A percentile compares a stretch with the other conserved stretches of the same genome.
phyloP scores from a whole-genome alignment of 2,888 invertebrate genomes.

The Branchipolynoe longqiensis region DNA sequence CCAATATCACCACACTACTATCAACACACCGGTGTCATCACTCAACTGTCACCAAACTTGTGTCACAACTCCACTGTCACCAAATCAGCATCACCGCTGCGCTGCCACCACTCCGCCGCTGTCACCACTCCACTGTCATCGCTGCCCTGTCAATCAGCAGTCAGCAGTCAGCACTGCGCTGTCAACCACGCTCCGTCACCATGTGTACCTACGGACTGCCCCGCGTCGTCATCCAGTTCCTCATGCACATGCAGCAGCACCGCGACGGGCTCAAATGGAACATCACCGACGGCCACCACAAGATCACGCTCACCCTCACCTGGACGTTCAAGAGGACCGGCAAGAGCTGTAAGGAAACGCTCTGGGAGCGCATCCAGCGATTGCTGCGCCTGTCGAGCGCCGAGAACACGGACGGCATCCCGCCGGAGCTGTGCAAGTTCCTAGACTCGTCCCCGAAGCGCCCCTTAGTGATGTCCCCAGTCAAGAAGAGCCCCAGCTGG shows the following conservation, averaged over 20 bases:
- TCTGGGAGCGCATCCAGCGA: constrained; percentile 65
- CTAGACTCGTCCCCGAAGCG: constrained; percentile 43
- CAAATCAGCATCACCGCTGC: background rate
- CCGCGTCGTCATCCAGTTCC: constrained; percentile 59
- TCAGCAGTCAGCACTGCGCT: background rate
- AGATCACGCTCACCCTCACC: constrained; percentile 68
- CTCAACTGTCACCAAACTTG: background rate
- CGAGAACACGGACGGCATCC: constrained; percentile 30
- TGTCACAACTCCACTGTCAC: background rate
- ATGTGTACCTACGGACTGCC: constrained; percentile 63
- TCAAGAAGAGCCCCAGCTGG: constrained; percentile 21
- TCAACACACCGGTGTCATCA: background rate
- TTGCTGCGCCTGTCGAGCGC: constrained; percentile 61
- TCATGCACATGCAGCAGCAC: constrained; percentile 68
- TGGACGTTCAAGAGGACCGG: constrained; percentile 66
- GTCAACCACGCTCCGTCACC: background rate
- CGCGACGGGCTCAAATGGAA: constrained; percentile 69
- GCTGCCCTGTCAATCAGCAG: background rate
- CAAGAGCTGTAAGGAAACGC: constrained; percentile 53
- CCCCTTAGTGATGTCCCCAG: constrained; percentile 29
- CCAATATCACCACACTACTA: too few species aligned
- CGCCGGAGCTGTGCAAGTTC: constrained; percentile 45
- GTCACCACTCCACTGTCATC: background rate
- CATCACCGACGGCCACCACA: constrained; percentile 67
- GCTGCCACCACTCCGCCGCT: background rate